Evolutionary conservation across 2,113 vertebrate genomes (phyloP).

Genomic region (Tragelaphus imberbis): DNA sequence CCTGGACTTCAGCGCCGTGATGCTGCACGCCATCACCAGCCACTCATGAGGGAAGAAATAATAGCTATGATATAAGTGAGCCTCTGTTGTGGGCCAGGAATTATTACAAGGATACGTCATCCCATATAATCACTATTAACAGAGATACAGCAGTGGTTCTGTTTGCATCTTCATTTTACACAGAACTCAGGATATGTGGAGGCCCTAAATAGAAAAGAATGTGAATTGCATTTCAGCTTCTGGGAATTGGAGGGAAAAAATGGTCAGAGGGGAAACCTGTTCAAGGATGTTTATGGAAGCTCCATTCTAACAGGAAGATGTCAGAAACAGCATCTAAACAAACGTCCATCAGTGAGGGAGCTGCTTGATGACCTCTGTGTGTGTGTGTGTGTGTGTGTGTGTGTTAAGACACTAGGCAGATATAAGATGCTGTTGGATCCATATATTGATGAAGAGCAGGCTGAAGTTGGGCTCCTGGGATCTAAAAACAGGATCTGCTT

Average conservation of each 20-base stretch:
- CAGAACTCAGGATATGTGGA: background rate
- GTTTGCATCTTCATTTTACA: background rate
- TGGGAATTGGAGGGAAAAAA: background rate
- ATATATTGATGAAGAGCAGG: background rate
- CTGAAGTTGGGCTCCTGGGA: background rate
- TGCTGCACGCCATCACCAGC: background rate
- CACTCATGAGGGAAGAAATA: background rate
- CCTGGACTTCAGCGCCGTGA: background rate
- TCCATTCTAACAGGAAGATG: background rate
- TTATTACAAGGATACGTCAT: background rate
- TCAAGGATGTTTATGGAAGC: background rate
- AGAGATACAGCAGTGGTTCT: background rate
- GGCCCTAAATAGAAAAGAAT: background rate
- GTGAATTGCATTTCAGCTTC: background rate
- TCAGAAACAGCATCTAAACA: background rate
- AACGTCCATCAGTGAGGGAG: fast-evolving
- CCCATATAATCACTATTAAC: background rate
- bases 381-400: background rate
- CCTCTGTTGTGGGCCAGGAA: background rate
- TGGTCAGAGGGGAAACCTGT: background rate
- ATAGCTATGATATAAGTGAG: background rate
- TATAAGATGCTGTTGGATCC: background rate
- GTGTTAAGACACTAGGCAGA: background rate
- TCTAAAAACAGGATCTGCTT: background rate
- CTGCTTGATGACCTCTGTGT: background rate